These are phyloP conservation scores for Podabrus alpinus DNA, from an alignment of 2,888 invertebrate genomes.

Conservation along the genomic window DNA sequence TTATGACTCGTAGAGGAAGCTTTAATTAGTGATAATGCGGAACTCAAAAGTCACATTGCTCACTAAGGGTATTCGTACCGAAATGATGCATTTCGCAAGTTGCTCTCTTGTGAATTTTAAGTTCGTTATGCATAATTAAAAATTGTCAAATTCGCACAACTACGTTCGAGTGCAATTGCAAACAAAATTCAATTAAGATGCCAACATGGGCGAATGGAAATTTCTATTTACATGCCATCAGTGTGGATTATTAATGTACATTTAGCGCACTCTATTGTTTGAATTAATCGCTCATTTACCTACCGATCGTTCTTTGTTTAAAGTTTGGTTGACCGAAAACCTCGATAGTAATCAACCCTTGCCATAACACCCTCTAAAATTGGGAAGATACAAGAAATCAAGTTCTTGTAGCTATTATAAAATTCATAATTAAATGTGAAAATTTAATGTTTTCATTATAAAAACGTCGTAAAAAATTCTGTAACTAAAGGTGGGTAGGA, in stretches of 20 bases:
- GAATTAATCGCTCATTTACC: background rate
- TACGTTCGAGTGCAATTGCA: conserved; percentile 2
- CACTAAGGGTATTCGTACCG: background rate
- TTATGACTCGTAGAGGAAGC: conserved; percentile 12
- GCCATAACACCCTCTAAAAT: background rate
- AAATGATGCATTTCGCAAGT: background rate
- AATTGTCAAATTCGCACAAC: conserved; percentile 4
- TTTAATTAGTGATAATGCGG: conserved; percentile 17
- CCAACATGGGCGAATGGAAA: background rate
- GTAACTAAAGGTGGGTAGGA: background rate
- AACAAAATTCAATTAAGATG: background rate
- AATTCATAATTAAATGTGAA: background rate
- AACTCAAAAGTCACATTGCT: conserved; percentile 14
- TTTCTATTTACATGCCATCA: background rate
- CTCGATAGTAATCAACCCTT: background rate
- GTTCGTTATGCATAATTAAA: conserved; percentile 2
- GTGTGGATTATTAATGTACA: background rate
- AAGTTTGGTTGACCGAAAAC: background rate
- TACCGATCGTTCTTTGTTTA: background rate
- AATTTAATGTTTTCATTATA: background rate
- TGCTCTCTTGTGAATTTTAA: conserved; percentile 6
- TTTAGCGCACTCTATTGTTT: background rate
- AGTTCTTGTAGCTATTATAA: background rate
- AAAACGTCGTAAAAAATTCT: background rate
- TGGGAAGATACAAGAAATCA: background rate